phyloP scores from a whole-genome alignment of 2,888 invertebrate genomes.

The Caenorhabditis sp. region DNA sequence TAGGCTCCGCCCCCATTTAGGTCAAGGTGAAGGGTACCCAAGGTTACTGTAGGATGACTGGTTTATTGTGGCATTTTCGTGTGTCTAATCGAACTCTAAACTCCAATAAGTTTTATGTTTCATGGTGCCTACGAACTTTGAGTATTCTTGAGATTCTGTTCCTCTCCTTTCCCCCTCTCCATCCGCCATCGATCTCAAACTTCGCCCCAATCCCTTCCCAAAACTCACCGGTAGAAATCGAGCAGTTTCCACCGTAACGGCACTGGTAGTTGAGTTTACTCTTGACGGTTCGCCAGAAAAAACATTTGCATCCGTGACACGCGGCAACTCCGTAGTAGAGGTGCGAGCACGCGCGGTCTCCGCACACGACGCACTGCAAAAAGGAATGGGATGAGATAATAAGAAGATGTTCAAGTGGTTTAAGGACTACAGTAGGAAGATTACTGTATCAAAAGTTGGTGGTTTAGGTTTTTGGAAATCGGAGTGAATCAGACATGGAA shows the following conservation, averaged over 20 bases:
- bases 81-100: no score
- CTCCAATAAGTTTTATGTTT: no score
- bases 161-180: no score
- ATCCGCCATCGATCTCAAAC: no score
- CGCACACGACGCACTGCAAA: slow-evolving; percentile 81
- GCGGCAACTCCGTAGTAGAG: slow-evolving; percentile 82
- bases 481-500: no score
- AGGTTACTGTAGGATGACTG: no score
- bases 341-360: slow-evolving; percentile 81
- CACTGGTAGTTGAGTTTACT: slow-evolving; percentile 77
- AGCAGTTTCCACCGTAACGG: slow-evolving; percentile 79
- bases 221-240: slow-evolving; percentile 75
- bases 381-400: neutral
- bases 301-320: slow-evolving; percentile 81
- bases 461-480: no score
- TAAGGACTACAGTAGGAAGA: slow-evolving; percentile 16
- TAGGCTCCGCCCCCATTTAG: no score
- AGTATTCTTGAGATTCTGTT: no score
- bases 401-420: neutral
- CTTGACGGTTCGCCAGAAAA: slow-evolving; percentile 82
- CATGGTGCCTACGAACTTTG: no score
- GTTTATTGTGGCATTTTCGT: no score
- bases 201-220: neutral
- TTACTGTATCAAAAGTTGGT: neutral
- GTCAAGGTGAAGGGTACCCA: no score